Base-by-base conservation (phyloP, 2,113 vertebrate species). In the Lampris megalopsis region DNA sequence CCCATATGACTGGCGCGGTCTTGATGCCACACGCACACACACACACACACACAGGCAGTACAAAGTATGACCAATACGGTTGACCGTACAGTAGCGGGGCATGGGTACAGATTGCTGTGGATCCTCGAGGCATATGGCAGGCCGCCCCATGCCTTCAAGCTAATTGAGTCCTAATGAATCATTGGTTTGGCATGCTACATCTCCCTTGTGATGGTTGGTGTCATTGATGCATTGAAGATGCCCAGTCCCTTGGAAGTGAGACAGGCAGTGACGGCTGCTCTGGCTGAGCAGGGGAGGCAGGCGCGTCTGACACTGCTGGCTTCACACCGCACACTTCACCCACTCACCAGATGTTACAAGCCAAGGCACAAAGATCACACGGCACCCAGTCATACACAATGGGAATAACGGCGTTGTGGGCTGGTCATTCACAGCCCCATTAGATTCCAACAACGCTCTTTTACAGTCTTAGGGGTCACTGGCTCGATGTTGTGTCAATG, bases 131-230 rank as follows among this genome's bases (percentile, higher is more conserved):
- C 92, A 92, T 91, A 92, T 91, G 91, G 92, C 87, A 79, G 75
- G 71, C 65, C 70, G 73, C 86, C 85, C 82, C 86, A 74, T 79
- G 86, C 87, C 91, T 92, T 80, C 81, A 73, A 80, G 91, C 87
- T 92, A 91, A 92, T 88, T 88, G 81, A 88, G 84, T 91, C 88
- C 91, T 92, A 93, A 93, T 92, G 91, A 94, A 92, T 93, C 90
- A 92, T 82, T 85, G 86, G 72, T 88, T 82, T 91, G 90, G 88
- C 91, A 66, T 85, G 74, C 77, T 68, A 85, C 86, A 88, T 4
- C 71, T 88, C 88, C 88, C 86, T 81, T 6, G 82, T 88, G 89
- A 89, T 63, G 90, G 80, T 77, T 84, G 80, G 85, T 92, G 88
- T 91, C 86, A 88, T 79, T 86, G 90, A 90, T 91, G 88, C 89